phyloP scores from a whole-genome alignment of 2,888 invertebrate genomes.

The Cheilosia impressa region DNA sequence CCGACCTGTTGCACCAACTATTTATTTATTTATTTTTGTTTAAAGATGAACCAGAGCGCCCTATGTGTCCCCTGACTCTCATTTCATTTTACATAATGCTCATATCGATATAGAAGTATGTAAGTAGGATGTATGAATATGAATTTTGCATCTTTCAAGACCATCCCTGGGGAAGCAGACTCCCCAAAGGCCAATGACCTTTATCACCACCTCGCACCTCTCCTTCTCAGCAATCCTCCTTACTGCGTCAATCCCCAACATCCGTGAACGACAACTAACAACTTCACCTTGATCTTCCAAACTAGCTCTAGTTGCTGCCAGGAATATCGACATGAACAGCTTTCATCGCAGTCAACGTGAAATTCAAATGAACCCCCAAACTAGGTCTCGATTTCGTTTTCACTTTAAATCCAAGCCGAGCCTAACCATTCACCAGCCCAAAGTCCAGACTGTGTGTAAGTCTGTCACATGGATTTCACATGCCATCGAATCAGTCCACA shows the following conservation, averaged over 20 bases:
- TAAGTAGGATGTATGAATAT: too few species aligned
- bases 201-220: neutral
- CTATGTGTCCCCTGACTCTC: too few species aligned
- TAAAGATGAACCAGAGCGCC: too few species aligned
- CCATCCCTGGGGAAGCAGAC: neutral
- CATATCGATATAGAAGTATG: too few species aligned
- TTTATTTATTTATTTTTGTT: too few species aligned
- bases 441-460: neutral
- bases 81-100: too few species aligned
- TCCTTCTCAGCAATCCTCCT: neutral
- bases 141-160: too few species aligned
- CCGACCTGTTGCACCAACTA: too few species aligned
- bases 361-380: slow-evolving; percentile 41
- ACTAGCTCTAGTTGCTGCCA: slow-evolving; percentile 6
- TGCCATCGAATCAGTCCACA: slow-evolving; percentile 41
- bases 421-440: slow-evolving; percentile 13
- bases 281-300: slow-evolving; percentile 14
- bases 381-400: slow-evolving; percentile 57
- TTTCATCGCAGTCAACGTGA: slow-evolving; percentile 51
- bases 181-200: neutral
- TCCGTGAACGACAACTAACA: slow-evolving; percentile 1
- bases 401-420: slow-evolving; percentile 38
- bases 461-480: slow-evolving; percentile 46
- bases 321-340: slow-evolving; percentile 34
- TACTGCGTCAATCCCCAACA: neutral